A percentile compares a stretch with the other conserved stretches of the same genome.
Evolutionary conservation across 2,113 vertebrate genomes (phyloP).

Genomic region (Malaclemys terrapin): DNA sequence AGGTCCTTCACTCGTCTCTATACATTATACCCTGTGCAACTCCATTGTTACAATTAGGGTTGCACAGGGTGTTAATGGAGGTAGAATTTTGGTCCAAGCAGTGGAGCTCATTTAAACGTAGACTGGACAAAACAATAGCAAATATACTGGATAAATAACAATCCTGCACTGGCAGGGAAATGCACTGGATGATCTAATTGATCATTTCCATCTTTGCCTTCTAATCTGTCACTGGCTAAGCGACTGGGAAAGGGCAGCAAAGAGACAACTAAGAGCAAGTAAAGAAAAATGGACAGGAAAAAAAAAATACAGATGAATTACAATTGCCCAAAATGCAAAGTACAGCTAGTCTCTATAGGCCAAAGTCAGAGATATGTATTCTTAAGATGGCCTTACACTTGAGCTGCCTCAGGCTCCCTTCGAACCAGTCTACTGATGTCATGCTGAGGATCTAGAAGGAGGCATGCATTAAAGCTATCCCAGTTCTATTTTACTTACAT

Average conservation of each 20-base stretch:
- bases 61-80: conserved; percentile 25
- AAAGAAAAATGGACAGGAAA: conserved; percentile 50
- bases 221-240: conserved; percentile 33
- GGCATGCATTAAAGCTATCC: not conserved
- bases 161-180: conserved; percentile 28
- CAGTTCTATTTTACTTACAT: not conserved
- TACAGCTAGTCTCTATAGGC: conserved; percentile 38
- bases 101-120: conserved; percentile 28
- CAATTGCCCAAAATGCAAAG: conserved; percentile 51
- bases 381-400: not conserved
- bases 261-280: conserved; percentile 1
- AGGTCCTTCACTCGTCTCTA: not conserved
- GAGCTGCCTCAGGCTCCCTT: not conserved
- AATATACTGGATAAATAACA: conserved; percentile 44
- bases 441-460: not conserved
- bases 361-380: conserved; percentile 48
- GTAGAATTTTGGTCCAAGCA: conserved; percentile 11
- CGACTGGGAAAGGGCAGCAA: not conserved
- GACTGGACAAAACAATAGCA: conserved; percentile 42
- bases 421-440: not conserved
- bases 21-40: not conserved
- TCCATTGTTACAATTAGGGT: conserved; percentile 30
- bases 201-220: conserved; percentile 32
- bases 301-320: conserved; percentile 39
- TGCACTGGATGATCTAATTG: conserved; percentile 44